Percentiles rank a stretch among this genome's conserved stretches.
Conservation (phyloP, 2,888 invertebrate genomes). For the Eupithecia abbreviata region DNA sequence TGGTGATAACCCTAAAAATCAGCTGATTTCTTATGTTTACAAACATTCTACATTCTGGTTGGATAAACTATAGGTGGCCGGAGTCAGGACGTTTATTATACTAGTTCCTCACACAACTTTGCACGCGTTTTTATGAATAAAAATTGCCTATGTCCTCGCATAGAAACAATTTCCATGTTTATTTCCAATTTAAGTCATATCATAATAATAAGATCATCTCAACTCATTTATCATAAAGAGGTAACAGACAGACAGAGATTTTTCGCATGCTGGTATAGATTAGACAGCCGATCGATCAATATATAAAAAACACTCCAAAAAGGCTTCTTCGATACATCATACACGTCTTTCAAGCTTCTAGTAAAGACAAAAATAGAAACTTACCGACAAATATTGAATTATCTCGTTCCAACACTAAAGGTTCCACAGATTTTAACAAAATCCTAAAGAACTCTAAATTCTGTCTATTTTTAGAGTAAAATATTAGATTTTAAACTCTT, state of each 20-base stretch:
- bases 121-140: too few species aligned
- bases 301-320: neutral
- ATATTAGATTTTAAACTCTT: neutral
- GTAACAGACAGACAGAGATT: neutral
- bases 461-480: neutral
- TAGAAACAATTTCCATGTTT: too few species aligned
- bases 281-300: neutral
- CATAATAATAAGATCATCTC: neutral
- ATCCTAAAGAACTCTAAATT: neutral
- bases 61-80: too few species aligned
- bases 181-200: too few species aligned
- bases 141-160: too few species aligned
- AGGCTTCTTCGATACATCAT: neutral
- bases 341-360: neutral
- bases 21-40: too few species aligned
- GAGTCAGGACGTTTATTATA: too few species aligned
- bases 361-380: neutral
- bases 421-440: neutral
- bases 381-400: conserved; percentile 11
- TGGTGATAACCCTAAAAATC: too few species aligned
- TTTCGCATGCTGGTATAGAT: neutral
- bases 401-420: neutral
- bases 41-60: too few species aligned
- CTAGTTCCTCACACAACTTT: too few species aligned
- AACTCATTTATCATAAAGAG: neutral